Conservation (phyloP, 30 jellyfish, hydroid and myxozoan species). For the Mastigias papua region DNA sequence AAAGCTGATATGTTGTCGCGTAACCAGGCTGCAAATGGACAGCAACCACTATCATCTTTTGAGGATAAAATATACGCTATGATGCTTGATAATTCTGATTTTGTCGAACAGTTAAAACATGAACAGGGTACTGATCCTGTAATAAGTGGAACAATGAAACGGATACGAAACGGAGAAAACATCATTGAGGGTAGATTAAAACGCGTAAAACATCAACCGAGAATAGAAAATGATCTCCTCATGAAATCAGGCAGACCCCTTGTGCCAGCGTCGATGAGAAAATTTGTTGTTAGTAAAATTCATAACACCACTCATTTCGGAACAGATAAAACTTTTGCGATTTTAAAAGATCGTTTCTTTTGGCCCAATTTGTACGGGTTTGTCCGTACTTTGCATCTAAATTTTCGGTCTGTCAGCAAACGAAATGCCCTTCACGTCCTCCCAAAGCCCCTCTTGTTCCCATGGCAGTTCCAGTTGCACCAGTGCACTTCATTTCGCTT, state of each 20-base stretch:
- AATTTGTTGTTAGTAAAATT: constrained; percentile 10
- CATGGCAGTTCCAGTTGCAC: too few species aligned
- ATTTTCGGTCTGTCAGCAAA: too few species aligned
- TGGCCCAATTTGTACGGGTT: too few species aligned
- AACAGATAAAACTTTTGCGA: constrained; percentile 16
- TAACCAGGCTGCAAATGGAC: constrained; percentile 10
- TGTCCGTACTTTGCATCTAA: too few species aligned
- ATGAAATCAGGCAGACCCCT: constrained; percentile 51
- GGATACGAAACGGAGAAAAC: constrained; percentile 10
- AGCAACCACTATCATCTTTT: constrained; percentile 2
- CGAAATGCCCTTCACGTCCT: too few species aligned
- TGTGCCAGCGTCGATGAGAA: constrained; percentile 58
- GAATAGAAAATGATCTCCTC: constrained; percentile 32
- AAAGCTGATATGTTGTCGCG: background rate
- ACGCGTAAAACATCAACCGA: constrained; percentile 34
- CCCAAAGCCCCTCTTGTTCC: too few species aligned
- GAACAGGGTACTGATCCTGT: constrained; percentile 45
- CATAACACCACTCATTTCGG: constrained; percentile 24
- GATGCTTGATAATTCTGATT: constrained; percentile 18
- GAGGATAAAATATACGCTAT: constrained; percentile 33
- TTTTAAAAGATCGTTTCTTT: too few species aligned
- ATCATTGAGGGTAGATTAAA: constrained; percentile 35
- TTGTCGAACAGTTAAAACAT: constrained; percentile 6
- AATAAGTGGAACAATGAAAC: constrained; percentile 11
- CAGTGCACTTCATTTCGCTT: too few species aligned